A percentile compares a stretch with the other conserved stretches of the same genome.
phyloP scores from a whole-genome alignment of 2,113 vertebrate genomes.

The Mus musculus region DNA sequence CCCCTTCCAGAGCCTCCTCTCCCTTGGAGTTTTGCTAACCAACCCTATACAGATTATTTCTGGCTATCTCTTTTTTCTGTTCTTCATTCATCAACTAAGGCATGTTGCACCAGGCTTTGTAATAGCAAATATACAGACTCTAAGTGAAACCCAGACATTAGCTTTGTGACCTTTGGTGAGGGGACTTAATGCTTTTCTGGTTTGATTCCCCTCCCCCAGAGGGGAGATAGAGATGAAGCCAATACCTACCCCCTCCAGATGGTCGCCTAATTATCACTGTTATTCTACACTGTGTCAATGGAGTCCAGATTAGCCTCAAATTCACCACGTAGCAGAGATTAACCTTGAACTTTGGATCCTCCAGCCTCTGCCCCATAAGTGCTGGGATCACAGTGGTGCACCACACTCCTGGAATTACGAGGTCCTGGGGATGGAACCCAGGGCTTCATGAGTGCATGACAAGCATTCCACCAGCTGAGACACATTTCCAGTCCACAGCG shows the following conservation, averaged over 20 bases:
- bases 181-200: not conserved
- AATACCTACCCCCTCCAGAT: not conserved
- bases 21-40: not conserved
- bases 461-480: not conserved
- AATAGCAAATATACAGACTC: not conserved
- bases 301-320: not conserved
- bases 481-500: no score
- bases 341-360: not conserved
- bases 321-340: not conserved
- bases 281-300: not conserved
- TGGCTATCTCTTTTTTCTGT: not conserved
- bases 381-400: not conserved
- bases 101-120: not conserved
- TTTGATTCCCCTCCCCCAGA: not conserved
- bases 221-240: not conserved
- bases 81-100: not conserved
- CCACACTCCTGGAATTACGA: not conserved
- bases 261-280: not conserved
- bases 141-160: not conserved
- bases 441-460: not conserved
- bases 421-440: no score
- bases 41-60: not conserved
- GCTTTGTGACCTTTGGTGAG: not conserved
- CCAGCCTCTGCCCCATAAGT: not conserved
- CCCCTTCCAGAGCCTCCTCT: not conserved